phyloP scores from a whole-genome alignment of 2,113 vertebrate species.

The Argyrosomus japonicus region DNA sequence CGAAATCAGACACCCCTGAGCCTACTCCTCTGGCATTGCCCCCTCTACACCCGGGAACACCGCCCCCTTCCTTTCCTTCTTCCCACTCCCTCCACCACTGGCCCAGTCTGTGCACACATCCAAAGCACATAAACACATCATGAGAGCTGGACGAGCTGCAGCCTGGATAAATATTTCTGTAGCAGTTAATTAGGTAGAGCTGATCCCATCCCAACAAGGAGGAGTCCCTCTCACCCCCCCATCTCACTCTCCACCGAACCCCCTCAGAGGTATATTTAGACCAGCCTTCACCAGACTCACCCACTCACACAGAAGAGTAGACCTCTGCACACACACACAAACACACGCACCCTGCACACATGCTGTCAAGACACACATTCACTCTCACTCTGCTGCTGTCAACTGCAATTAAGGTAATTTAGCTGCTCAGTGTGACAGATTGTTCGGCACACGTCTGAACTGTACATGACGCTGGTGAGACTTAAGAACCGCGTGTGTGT shows the following conservation, averaged over 20 bases:
- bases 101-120: constrained; percentile 59
- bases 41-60: constrained; percentile 1
- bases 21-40: constrained; percentile 29
- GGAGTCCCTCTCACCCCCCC: constrained; percentile 37
- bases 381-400: constrained; percentile 65
- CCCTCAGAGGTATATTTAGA: constrained; percentile 72
- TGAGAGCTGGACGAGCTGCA: constrained; percentile 66
- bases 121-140: constrained; percentile 82
- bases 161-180: constrained; percentile 86
- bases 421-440: constrained; percentile 64
- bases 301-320: constrained; percentile 45
- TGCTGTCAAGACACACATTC: constrained; percentile 57
- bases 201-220: constrained; percentile 73
- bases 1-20: constrained; percentile 66
- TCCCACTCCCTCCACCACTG: constrained; percentile 10
- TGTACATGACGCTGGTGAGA: neutral
- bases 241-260: neutral
- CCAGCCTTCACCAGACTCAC: constrained; percentile 52
- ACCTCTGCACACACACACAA: constrained; percentile 32
- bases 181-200: constrained; percentile 83
- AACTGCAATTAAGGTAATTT: constrained; percentile 76
- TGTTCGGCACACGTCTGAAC: constrained; percentile 35
- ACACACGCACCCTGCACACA: constrained; percentile 21
- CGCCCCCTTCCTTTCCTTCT: neutral
- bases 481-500: constrained; percentile 30